These are phyloP conservation scores for Hemibagrus wyckioides DNA, from an alignment of 2,113 vertebrate genomes.

Conservation along the genomic window DNA sequence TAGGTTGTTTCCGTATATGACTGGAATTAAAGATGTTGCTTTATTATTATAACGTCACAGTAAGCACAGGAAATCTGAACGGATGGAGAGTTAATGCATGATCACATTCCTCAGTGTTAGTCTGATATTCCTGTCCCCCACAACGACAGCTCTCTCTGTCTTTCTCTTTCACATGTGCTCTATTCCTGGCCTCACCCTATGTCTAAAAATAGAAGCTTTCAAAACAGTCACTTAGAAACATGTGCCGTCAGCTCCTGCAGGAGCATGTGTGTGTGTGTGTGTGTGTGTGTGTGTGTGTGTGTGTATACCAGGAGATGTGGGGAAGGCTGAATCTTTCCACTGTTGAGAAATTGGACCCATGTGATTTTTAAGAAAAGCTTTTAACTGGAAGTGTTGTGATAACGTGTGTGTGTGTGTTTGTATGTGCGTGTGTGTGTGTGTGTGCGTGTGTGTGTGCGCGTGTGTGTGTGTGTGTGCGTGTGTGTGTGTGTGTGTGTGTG, in stretches of 20 bases:
- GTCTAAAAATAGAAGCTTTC: slow-evolving; percentile 78
- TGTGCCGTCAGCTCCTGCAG: slow-evolving; percentile 73
- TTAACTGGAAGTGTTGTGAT: slow-evolving; percentile 60
- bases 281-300: neutral
- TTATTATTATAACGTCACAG: neutral
- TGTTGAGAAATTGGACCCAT: slow-evolving; percentile 68
- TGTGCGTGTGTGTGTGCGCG: slow-evolving; percentile 28
- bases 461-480: slow-evolving; percentile 16
- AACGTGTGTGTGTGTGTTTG: slow-evolving; percentile 12
- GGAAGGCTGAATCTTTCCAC: slow-evolving; percentile 73
- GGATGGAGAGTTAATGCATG: neutral
- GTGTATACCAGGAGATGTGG: slow-evolving; percentile 37
- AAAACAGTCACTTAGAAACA: slow-evolving; percentile 72
- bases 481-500: slow-evolving; percentile 24
- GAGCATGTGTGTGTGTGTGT: slow-evolving; percentile 29
- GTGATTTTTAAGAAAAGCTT: slow-evolving; percentile 59
- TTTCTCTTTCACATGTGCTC: slow-evolving; percentile 67
- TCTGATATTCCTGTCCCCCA: neutral
- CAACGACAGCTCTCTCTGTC: slow-evolving; percentile 51
- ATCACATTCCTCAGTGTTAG: slow-evolving; percentile 29
- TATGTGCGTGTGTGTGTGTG: slow-evolving; percentile 22
- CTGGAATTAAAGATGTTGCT: neutral
- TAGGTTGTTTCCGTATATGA: neutral
- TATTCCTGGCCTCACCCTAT: slow-evolving; percentile 71
- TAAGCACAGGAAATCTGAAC: neutral